Evolutionary conservation across 1,140 invertebrate genomes (phyloP), one percentile per base, ranked within the genome.

Genomic region (Megathymus violae): DNA sequence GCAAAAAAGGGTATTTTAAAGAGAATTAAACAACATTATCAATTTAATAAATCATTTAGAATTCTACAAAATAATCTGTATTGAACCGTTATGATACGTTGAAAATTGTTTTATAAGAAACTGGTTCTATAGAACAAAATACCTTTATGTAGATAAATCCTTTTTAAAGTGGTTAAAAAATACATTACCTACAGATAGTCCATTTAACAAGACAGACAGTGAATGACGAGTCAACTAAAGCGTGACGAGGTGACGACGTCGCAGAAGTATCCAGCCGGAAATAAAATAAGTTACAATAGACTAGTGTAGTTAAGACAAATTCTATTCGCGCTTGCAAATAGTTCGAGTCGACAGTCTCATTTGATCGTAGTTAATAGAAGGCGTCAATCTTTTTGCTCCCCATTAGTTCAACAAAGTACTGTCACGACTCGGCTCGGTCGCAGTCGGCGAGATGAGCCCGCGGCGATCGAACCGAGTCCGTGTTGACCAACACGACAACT

Each of bases 351-450:
- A 84, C 64, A 82, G 63, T 72, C 73, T 71, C 78, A 71, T 75
- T 76, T 73, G 68, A 48, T 72, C 78, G 59, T 71, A 74, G 71
- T 77, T 85, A 82, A 81, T 86, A 74, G 71, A 76, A 67, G 76
- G 71, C 67, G 65, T 71, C 69, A 76, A 83, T 85, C 83, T 89
- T 88, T 82, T 83, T 82, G 80, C 76, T 67, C 62, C 74, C 71
- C 80, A 84, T 86, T 85, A 85, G 80, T 82, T 71, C 82, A 83
- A 86, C 79, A 87, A 83, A 88, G 74, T 69, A 64, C 63, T 75
- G 82, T 89, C 85, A 88, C 85, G 85, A 89, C 79, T 84, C 71
- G 74, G 69, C 51, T 5, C 27, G 15, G 54, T 25, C 61, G 16
- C 56, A 61, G 62, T 56, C 59, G 64, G 47, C 51, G 65, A 56